Conservation (phyloP, 2,797 vertebrate species). For the Megalops cyprinoides region DNA sequence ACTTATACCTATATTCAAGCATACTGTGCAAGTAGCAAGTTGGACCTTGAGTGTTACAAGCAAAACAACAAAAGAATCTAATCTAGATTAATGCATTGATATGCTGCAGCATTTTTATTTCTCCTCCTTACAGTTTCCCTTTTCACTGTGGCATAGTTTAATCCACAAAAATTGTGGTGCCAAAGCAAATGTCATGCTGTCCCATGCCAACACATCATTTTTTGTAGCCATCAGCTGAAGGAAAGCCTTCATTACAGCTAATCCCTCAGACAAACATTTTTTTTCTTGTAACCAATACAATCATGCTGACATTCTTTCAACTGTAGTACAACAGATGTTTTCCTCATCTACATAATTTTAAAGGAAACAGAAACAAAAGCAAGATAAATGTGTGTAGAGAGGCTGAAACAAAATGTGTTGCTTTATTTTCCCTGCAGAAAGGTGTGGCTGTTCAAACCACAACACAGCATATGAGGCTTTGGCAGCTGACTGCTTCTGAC, state of each 20-base stretch:
- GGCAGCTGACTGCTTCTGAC: too few species aligned
- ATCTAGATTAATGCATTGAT: not conserved
- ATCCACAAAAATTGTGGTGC: not conserved
- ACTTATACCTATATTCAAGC: too few species aligned
- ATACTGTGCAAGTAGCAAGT: not conserved
- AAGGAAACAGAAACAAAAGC: too few species aligned
- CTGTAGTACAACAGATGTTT: not conserved
- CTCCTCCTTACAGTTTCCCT: not conserved
- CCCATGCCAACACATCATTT: not conserved
- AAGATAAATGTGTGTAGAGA: too few species aligned
- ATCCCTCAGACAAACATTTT: not conserved
- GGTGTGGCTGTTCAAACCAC: too few species aligned
- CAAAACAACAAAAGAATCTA: not conserved
- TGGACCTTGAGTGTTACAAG: not conserved
- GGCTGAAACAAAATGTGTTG: too few species aligned
- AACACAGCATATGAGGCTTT: too few species aligned
- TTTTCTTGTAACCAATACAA: constrained; percentile 11
- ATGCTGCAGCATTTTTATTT: not conserved
- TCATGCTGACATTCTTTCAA: not conserved
- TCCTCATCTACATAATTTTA: too few species aligned
- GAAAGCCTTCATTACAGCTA: not conserved
- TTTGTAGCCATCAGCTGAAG: not conserved
- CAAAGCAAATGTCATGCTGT: not conserved
- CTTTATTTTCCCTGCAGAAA: too few species aligned
- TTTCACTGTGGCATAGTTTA: not conserved